These are phyloP conservation scores for Eleginops maclovinus DNA, from an alignment of 2,113 vertebrate species.

Conservation along the genomic window DNA sequence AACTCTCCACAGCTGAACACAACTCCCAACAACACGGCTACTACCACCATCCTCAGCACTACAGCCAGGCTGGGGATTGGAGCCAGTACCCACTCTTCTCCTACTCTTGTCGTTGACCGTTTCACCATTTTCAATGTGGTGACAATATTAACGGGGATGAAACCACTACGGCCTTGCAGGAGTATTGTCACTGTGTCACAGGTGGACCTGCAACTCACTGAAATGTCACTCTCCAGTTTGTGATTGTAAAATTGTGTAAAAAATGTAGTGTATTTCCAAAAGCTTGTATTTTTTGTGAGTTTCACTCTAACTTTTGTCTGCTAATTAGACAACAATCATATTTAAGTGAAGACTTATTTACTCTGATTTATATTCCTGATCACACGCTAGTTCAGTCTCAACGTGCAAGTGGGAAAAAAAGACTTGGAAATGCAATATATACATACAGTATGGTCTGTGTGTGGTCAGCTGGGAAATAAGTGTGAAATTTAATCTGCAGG, in stretches of 20 bases:
- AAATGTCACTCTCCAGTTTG: background rate
- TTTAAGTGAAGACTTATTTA: background rate
- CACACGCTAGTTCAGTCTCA: background rate
- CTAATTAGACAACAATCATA: background rate
- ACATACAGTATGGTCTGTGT: background rate
- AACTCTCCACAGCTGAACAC: conserved; percentile 19
- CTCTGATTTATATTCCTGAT: background rate
- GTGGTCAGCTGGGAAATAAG: conserved; percentile 43
- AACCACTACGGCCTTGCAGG: background rate
- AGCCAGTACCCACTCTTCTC: conserved; percentile 90
- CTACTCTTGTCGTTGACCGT: conserved; percentile 88
- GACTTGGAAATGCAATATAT: background rate
- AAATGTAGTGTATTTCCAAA: background rate
- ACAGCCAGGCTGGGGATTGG: conserved; percentile 85
- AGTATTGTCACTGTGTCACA: background rate
- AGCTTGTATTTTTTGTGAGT: background rate
- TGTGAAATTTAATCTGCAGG: conserved; percentile 5
- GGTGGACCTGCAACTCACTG: background rate
- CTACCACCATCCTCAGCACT: conserved; percentile 62
- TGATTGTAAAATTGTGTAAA: conserved; percentile 28
- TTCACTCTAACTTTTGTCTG: background rate
- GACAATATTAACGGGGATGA: background rate
- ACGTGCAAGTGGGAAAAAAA: too few relatives aligned
- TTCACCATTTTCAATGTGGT: conserved; percentile 39
- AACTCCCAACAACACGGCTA: conserved; percentile 46